phyloP scores from a whole-genome alignment of 2,797 vertebrate species.

The Tapera naevia region DNA sequence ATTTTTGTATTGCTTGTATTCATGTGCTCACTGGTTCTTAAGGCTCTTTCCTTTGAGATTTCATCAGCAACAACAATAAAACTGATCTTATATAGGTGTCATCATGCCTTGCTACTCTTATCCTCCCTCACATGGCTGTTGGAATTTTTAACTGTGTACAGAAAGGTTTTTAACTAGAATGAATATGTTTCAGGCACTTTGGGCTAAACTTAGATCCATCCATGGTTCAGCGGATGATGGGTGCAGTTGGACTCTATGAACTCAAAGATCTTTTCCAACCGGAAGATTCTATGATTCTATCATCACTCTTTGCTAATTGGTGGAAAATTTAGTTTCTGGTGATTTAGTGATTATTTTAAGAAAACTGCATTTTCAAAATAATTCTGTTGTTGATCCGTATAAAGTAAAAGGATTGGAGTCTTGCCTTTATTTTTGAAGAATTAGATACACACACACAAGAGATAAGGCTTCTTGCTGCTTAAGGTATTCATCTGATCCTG shows the following conservation, averaged over 20 bases:
- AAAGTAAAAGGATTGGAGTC: neutral
- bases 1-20: slow-evolving; percentile 33
- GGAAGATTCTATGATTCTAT: no score
- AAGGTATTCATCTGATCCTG: neutral
- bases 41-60: neutral
- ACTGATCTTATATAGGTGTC: neutral
- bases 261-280: no score
- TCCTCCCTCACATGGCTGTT: neutral
- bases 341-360: neutral
- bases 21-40: neutral
- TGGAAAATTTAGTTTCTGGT: neutral
- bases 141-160: neutral
- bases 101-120: neutral
- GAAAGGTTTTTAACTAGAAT: neutral
- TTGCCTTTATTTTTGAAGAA: slow-evolving; percentile 7
- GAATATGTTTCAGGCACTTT: neutral
- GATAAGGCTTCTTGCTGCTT: neutral
- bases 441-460: neutral
- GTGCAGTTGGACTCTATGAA: no score
- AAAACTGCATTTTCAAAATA: neutral
- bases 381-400: neutral
- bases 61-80: neutral
- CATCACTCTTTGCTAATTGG: neutral
- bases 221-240: no score
- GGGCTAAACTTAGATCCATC: neutral